phyloP scores from a whole-genome alignment of 1,140 invertebrate species.

The Drosophila arawakana region DNA sequence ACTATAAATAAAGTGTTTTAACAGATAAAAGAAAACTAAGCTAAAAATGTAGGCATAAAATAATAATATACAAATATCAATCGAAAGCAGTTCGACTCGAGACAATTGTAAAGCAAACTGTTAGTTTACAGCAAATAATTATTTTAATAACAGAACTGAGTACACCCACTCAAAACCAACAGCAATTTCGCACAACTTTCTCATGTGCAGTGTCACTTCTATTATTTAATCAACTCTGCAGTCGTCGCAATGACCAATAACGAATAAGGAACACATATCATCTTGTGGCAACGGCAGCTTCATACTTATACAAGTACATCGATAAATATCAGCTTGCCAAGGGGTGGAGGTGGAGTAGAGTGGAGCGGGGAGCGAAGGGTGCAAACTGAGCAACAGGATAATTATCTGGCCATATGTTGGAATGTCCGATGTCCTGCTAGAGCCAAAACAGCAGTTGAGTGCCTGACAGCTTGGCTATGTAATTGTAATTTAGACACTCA shows the following conservation, averaged over 20 bases:
- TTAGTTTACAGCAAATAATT: not conserved
- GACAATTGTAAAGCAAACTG: not conserved
- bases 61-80: not conserved
- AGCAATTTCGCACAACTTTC: not conserved
- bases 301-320: constrained; percentile 39
- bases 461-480: constrained; percentile 43
- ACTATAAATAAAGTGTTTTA: not conserved
- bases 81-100: not conserved
- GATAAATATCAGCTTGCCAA: constrained; percentile 58
- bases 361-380: constrained; percentile 31
- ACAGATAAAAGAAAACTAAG: not conserved
- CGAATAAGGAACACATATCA: constrained; percentile 43
- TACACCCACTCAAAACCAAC: not conserved
- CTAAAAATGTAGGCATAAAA: not conserved
- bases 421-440: constrained; percentile 70
- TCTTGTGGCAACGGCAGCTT: constrained; percentile 43
- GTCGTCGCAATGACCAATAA: constrained; percentile 51
- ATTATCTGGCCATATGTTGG: constrained; percentile 75
- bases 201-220: constrained; percentile 20
- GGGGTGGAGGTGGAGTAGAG: constrained; percentile 13
- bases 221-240: constrained; percentile 42
- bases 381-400: constrained; percentile 75
- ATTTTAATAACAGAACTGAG: not conserved
- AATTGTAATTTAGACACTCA: constrained; percentile 75
- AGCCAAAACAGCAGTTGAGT: constrained; percentile 46